Conservation (phyloP, 92 coral and sea anemone genomes). For the Muricea muricata region DNA sequence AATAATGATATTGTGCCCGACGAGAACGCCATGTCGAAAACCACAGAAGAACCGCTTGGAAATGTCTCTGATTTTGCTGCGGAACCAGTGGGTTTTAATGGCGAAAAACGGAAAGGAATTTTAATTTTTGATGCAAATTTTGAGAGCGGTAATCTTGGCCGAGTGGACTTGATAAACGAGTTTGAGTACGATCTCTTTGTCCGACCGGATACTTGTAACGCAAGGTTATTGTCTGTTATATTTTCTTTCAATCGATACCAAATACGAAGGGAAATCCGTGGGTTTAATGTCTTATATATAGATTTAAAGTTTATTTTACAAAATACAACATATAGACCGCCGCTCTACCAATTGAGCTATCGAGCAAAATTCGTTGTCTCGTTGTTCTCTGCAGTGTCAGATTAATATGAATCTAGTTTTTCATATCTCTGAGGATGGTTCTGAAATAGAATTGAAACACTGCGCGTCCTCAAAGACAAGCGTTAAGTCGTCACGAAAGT, state of each 20-base stretch:
- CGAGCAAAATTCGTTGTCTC: no score
- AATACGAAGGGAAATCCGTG: not conserved
- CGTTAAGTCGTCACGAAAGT: no score
- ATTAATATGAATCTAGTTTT: no score
- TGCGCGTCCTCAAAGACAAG: no score
- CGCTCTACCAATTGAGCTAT: no score
- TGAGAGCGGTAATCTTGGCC: conserved; percentile 98
- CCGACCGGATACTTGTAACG: conserved; percentile 98
- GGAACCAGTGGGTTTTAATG: conserved; percentile 82
- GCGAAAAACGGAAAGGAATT: conserved; percentile 89
- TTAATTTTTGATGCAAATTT: conserved; percentile 94
- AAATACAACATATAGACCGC: not conserved
- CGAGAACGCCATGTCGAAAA: conserved; percentile 67
- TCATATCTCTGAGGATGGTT: no score
- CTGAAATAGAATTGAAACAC: no score
- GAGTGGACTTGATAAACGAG: conserved; percentile 94
- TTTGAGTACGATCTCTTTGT: conserved; percentile 96
- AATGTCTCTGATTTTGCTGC: conserved; percentile 82
- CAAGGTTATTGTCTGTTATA: conserved; percentile 57
- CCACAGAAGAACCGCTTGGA: conserved; percentile 89
- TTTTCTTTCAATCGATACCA: not conserved
- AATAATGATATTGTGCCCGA: conserved; percentile 63
- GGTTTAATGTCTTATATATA: not conserved
- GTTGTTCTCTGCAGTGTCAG: no score
- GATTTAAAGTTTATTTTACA: not conserved